Evolutionary conservation across 1,140 invertebrate species (phyloP).

Genomic region (Capitella teleta): DNA sequence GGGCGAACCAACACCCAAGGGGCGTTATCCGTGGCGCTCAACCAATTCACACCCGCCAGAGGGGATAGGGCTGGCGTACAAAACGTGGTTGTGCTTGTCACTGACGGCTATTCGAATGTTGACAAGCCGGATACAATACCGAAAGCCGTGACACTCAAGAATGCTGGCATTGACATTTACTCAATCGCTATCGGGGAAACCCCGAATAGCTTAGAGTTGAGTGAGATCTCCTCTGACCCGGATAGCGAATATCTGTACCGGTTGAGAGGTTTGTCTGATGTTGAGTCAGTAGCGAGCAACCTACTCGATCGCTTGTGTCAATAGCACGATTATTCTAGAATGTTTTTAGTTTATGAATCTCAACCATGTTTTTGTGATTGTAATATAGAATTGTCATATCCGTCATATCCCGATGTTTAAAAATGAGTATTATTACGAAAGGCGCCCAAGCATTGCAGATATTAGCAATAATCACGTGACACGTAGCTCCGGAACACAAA

Average conservation of each 20-base stretch:
- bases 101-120: conserved; percentile 31
- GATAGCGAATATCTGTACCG: conserved; percentile 2
- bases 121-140: neutral
- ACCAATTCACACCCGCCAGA: conserved; percentile 9
- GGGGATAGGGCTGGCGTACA: conserved; percentile 24
- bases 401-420: too few species aligned
- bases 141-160: neutral
- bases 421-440: too few species aligned
- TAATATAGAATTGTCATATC: too few species aligned
- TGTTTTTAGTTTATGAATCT: too few species aligned
- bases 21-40: conserved; percentile 19
- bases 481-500: too few species aligned
- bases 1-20: conserved; percentile 26
- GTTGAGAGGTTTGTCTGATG: neutral
- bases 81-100: conserved; percentile 28
- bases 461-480: too few species aligned
- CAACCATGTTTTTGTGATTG: too few species aligned
- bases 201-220: neutral
- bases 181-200: neutral
- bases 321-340: neutral
- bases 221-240: neutral
- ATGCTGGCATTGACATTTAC: neutral
- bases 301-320: neutral
- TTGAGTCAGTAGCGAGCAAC: neutral
- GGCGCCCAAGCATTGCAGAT: too few species aligned